These are phyloP conservation scores for Stomatorhinus walkeri DNA, from an alignment of 2,797 vertebrate genomes.

Conservation along the genomic window DNA sequence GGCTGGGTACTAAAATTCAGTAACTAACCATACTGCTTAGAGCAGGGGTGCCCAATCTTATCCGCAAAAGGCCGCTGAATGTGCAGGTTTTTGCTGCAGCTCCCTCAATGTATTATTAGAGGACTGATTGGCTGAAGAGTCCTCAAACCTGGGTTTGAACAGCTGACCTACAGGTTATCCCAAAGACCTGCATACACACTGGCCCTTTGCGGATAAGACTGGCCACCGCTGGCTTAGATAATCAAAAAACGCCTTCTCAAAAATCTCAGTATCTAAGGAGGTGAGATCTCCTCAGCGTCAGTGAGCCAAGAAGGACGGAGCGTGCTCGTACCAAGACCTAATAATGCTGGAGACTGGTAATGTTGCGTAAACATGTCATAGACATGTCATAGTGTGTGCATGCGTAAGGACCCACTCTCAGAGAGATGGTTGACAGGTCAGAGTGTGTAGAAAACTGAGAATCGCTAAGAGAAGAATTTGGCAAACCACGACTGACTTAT, in stretches of 20 bases:
- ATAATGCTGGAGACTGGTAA: not conserved
- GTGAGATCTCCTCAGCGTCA: not conserved
- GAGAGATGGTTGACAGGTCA: not conserved
- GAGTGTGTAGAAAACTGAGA: not conserved
- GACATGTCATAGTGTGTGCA: not conserved
- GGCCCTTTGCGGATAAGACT: no score
- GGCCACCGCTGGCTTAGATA: not conserved
- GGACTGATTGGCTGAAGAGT: no score
- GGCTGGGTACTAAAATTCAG: not conserved
- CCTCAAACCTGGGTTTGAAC: no score
- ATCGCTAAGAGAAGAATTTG: not conserved
- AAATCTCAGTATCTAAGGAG: not conserved
- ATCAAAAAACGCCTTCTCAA: not conserved
- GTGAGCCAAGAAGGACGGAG: not conserved
- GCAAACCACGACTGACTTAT: not conserved
- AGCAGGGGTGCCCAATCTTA: no score
- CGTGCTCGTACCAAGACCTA: not conserved
- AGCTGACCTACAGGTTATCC: no score
- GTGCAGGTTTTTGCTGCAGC: no score
- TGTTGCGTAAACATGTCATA: not conserved
- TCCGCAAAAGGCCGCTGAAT: no score
- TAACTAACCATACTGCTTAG: no score
- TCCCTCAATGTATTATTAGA: no score
- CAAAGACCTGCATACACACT: no score
- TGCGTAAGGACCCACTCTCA: not conserved